A percentile compares a stretch with the other conserved stretches of the same genome.
phyloP scores from a whole-genome alignment of 2,888 invertebrate species.

The Oxycera nigricornis region DNA sequence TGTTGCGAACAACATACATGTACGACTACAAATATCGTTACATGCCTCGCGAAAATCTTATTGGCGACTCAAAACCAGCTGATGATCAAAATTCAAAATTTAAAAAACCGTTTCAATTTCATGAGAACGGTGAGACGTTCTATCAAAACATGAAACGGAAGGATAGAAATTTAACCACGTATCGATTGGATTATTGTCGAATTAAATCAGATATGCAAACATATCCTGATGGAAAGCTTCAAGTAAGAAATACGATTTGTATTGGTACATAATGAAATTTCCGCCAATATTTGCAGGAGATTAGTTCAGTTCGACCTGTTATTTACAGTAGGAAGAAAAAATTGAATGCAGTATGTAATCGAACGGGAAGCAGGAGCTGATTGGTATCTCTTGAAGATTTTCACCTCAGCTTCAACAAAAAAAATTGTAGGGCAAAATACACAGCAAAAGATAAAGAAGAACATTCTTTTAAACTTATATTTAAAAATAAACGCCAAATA shows the following conservation, averaged over 20 bases:
- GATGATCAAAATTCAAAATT: neutral
- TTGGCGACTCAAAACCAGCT: neutral
- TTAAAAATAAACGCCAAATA: too few species aligned
- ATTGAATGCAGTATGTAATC: neutral
- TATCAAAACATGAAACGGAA: conserved; percentile 38
- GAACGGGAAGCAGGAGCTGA: too few species aligned
- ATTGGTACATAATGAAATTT: neutral
- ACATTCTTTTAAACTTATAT: neutral
- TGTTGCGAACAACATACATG: conserved; percentile 42
- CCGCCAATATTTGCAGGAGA: neutral
- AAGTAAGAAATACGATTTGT: too few species aligned
- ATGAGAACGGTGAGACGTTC: conserved; percentile 28
- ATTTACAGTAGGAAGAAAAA: neutral
- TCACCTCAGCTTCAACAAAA: too few species aligned
- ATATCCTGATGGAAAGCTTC: conserved; percentile 32
- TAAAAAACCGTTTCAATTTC: neutral
- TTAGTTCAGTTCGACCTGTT: neutral
- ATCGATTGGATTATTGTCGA: conserved; percentile 28
- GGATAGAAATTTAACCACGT: conserved; percentile 40
- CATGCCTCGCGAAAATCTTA: conserved; percentile 21
- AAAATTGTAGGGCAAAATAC: too few species aligned
- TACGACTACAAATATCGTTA: conserved; percentile 34
- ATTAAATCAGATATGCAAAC: conserved; percentile 17
- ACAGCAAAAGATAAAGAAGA: neutral
- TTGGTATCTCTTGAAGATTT: too few species aligned